phyloP scores from a whole-genome alignment of 2,113 vertebrate genomes.

The Polypterus senegalus region DNA sequence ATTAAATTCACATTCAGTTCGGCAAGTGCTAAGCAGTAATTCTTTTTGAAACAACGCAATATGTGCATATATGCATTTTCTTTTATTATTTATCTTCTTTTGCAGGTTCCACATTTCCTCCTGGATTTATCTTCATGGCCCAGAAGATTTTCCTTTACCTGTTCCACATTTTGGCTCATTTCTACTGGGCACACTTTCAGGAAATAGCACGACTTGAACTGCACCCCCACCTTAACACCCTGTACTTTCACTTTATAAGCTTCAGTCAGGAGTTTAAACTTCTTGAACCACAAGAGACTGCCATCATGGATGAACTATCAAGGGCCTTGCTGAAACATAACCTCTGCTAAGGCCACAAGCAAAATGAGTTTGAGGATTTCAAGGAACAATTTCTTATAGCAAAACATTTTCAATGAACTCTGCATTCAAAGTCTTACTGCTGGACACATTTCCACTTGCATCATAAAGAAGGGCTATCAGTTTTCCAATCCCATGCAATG shows the following conservation, averaged over 20 bases:
- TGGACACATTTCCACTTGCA: too few relatives aligned
- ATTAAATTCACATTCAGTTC: too few relatives aligned
- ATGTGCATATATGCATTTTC: too few relatives aligned
- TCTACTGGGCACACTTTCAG: conserved; percentile 61
- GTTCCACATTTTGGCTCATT: conserved; percentile 58
- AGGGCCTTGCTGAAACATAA: conserved; percentile 28
- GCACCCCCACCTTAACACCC: conserved; percentile 62
- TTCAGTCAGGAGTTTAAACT: conserved; percentile 54
- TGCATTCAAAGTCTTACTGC: too few relatives aligned
- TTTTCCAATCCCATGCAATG: too few relatives aligned
- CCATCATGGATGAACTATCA: conserved; percentile 54
- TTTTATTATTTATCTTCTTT: not conserved
- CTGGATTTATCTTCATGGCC: conserved; percentile 49
- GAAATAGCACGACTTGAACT: conserved; percentile 47
- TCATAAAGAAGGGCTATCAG: too few relatives aligned
- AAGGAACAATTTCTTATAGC: too few relatives aligned
- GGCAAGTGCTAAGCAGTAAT: too few relatives aligned
- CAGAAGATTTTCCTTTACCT: conserved; percentile 60
- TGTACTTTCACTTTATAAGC: conserved; percentile 54
- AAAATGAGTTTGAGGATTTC: too few relatives aligned
- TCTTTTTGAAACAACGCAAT: too few relatives aligned
- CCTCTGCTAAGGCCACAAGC: conserved; percentile 4
- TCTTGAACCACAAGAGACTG: conserved; percentile 49
- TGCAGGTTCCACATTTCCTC: conserved; percentile 45
- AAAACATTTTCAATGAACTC: too few relatives aligned